phyloP scores from a whole-genome alignment of 2,888 invertebrate species.

The Leptinotarsa peninsularis region DNA sequence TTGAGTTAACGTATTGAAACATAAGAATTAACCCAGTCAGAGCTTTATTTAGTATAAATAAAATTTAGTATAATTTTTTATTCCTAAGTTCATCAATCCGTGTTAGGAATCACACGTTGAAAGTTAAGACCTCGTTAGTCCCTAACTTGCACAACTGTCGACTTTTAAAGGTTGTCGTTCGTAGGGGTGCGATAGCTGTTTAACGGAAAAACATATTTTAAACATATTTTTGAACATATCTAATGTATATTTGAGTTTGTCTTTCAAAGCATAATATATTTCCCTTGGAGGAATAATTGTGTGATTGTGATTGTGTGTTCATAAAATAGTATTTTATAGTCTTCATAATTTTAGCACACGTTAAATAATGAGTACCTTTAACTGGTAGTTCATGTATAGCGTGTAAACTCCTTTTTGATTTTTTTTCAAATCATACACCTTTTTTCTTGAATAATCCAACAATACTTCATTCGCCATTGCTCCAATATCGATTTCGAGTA shows the following conservation, averaged over 20 bases:
- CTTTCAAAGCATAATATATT: background rate
- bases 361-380: background rate
- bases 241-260: background rate
- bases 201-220: too few relatives aligned
- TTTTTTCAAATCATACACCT: background rate
- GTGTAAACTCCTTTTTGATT: background rate
- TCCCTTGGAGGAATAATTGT: background rate
- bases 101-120: too few relatives aligned
- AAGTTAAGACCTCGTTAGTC: too few relatives aligned
- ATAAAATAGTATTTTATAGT: background rate
- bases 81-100: conserved; percentile 18
- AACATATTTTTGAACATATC: background rate
- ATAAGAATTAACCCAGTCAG: conserved; percentile 38
- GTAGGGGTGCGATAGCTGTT: too few relatives aligned
- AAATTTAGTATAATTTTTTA: conserved; percentile 24
- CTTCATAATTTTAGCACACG: background rate
- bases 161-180: too few relatives aligned
- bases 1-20: conserved; percentile 36
- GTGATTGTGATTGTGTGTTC: background rate
- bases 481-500: background rate
- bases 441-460: background rate
- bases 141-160: too few relatives aligned
- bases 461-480: background rate
- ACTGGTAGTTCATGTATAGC: background rate
- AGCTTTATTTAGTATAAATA: conserved; percentile 25